Evolutionary conservation across 2,797 vertebrate species (phyloP), one percentile per base, ranked within the genome.

Genomic region (Gila robusta): DNA sequence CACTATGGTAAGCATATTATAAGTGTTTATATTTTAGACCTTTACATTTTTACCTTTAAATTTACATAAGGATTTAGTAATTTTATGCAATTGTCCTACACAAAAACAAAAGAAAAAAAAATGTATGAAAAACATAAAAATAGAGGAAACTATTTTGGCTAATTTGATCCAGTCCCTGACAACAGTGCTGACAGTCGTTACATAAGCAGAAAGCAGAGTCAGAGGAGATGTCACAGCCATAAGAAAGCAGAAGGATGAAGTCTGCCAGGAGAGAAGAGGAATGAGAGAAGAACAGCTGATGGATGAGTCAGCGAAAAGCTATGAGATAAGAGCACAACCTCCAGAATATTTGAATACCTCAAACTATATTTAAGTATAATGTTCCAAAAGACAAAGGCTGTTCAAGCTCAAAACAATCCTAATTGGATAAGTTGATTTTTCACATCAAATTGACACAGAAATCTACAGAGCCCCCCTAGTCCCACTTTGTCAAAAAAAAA

Each of bases 101-200:
- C 11, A 4, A 35, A 19, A 2, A 73, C 5, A 2, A 23, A 32
- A 11, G 37, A 2, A 77, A 26, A 17, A 14, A 66, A 64, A 23
- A 35, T 23, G 56, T 35, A 49, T 39, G 17, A 79, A 80, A 16
- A 56, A 64, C 19, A 64, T 62, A 41, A 47, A 23, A 47, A 70
- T 2, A 79, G 37, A 37, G 79, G 16, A 5, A 35, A 28, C 14
- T 86, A 23, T 21, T 44, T 23, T 17, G 56, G 35, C 28, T 26
- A 70, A 32, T 35, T 67, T 39, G 37, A 85, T 71, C 79, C 49
- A 47, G 71, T 86, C 80, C 88, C 74, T 83, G 95, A 95, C 93
- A 95, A 96, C 93, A 93, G 95, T 96, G 96, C 97, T 97, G 96
- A 96, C 96, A 96, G 96, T 95, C 95, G 88, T 91, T 91, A 84